Evolutionary conservation across 2,113 vertebrate genomes (phyloP).

Genomic region (Fukomys damarensis): DNA sequence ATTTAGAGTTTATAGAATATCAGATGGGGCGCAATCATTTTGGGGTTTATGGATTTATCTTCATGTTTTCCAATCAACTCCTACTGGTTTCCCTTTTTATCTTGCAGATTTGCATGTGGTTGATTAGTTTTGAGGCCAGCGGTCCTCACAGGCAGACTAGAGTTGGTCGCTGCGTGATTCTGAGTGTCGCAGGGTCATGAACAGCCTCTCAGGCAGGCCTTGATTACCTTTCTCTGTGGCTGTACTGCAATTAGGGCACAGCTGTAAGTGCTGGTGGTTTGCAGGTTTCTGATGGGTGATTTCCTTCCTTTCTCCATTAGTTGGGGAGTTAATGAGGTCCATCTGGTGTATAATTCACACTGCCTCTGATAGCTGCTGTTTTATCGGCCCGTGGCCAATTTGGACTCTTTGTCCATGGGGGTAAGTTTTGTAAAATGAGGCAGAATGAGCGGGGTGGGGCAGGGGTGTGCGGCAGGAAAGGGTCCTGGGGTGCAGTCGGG

Average conservation of each 20-base stretch:
- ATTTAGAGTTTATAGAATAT: neutral
- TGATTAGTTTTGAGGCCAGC: neutral
- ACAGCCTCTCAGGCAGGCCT: neutral
- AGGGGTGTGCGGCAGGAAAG: neutral
- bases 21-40: neutral
- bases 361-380: conserved; percentile 32
- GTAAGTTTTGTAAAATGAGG: neutral
- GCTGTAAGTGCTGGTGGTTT: conserved; percentile 64
- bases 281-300: conserved; percentile 44
- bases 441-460: neutral
- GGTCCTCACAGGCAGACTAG: neutral
- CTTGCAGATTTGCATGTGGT: neutral
- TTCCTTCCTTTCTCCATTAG: conserved; percentile 16
- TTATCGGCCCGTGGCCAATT: neutral
- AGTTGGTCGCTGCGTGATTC: neutral
- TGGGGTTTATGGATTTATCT: neutral
- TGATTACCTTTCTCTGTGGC: conserved; percentile 16
- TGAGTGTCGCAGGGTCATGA: conserved; percentile 14
- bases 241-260: conserved; percentile 58
- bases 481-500: neutral
- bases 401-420: neutral
- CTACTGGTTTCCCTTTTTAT: neutral
- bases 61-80: neutral
- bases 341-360: conserved; percentile 52
- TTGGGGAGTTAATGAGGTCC: conserved; percentile 59